Conservation (phyloP, 2,888 invertebrate genomes). For the Hyalella azteca region DNA sequence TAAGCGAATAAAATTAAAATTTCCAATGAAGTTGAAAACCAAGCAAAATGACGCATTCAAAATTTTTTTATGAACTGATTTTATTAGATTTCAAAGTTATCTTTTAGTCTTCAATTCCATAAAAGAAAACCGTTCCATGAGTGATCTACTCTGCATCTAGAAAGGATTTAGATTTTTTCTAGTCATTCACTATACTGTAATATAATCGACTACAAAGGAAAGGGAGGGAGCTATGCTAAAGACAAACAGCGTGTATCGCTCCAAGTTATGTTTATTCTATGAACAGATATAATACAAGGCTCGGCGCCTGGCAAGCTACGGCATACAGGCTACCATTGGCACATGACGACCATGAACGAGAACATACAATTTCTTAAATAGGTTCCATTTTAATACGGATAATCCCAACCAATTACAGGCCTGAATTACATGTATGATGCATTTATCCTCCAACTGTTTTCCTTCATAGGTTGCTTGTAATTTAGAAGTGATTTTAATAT, state of each 20-base stretch:
- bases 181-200: slow-evolving; percentile 37
- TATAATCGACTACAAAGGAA: slow-evolving; percentile 38
- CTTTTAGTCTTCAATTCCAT: too few species aligned
- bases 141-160: slow-evolving; percentile 13
- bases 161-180: slow-evolving; percentile 2
- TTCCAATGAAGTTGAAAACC: neutral
- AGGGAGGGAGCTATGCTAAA: slow-evolving; percentile 51
- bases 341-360: slow-evolving; percentile 51
- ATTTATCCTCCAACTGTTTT: slow-evolving; percentile 9
- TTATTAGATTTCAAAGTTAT: too few species aligned
- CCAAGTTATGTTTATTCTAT: slow-evolving; percentile 55
- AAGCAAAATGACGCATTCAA: slow-evolving; percentile 6
- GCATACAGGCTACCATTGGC: slow-evolving; percentile 54
- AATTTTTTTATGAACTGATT: neutral
- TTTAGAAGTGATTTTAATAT: neutral
- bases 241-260: slow-evolving; percentile 55
- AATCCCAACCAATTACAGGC: neutral
- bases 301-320: slow-evolving; percentile 54
- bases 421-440: neutral
- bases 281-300: slow-evolving; percentile 56
- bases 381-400: slow-evolving; percentile 20
- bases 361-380: slow-evolving; percentile 29
- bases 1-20: slow-evolving; percentile 3
- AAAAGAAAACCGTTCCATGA: neutral
- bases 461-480: neutral